Evolutionary conservation across 2,888 invertebrate species (phyloP).

Genomic region (Drosophila parthenogenetica): DNA sequence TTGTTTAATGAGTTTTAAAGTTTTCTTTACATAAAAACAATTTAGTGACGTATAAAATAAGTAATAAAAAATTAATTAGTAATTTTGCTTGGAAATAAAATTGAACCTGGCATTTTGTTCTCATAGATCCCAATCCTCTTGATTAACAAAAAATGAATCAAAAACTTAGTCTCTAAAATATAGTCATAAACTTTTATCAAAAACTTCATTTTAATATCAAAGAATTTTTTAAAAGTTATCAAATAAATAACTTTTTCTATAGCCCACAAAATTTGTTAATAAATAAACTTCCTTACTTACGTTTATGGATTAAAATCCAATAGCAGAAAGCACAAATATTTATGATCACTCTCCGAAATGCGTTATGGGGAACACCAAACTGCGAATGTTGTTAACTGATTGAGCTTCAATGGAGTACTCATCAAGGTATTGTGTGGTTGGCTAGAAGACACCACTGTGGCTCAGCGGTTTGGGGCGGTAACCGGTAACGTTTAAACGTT

Average conservation of each 20-base stretch:
- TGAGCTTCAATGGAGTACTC: slow-evolving; percentile 77
- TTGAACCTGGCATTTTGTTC: no score
- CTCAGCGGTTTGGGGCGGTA: slow-evolving; percentile 16
- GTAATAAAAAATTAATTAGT: no score
- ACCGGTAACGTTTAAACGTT: slow-evolving; percentile 24
- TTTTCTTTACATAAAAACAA: no score
- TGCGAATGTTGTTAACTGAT: slow-evolving; percentile 71
- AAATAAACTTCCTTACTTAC: slow-evolving; percentile 49
- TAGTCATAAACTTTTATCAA: no score
- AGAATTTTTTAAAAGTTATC: neutral
- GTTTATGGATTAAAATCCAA: slow-evolving; percentile 33
- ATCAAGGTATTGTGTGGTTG: slow-evolving; percentile 56
- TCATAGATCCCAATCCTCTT: no score
- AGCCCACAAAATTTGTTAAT: neutral
- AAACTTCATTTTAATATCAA: neutral
- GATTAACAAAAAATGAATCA: no score
- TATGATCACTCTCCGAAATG: slow-evolving; percentile 24
- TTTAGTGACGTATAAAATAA: no score
- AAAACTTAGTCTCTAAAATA: no score
- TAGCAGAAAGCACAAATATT: slow-evolving; percentile 12
- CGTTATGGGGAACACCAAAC: slow-evolving; percentile 23
- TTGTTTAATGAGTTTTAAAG: no score
- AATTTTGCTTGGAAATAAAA: no score
- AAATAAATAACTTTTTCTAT: neutral
- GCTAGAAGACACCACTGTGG: slow-evolving; percentile 28